A percentile compares a stretch with the other conserved stretches of the same genome.
Evolutionary conservation across 2,888 invertebrate species (phyloP).

Genomic region (Drosophila rubida): DNA sequence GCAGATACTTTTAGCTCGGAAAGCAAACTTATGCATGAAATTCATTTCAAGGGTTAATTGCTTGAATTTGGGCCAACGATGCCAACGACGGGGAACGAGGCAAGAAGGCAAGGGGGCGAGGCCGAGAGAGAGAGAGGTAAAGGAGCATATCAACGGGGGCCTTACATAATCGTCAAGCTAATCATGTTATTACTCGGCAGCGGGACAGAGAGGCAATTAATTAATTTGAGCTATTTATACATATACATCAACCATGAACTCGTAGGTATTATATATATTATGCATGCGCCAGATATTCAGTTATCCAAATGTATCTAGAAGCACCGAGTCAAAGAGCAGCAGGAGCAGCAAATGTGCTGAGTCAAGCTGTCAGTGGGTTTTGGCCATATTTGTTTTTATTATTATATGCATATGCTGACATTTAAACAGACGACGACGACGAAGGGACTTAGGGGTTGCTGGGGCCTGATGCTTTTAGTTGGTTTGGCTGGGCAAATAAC

Average conservation of each 20-base stretch:
- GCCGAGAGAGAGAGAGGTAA: neutral
- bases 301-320: constrained; percentile 59
- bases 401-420: constrained; percentile 79
- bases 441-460: constrained; percentile 25
- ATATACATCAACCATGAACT: constrained; percentile 6
- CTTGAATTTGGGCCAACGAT: constrained; percentile 48
- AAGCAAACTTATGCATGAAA: constrained; percentile 56
- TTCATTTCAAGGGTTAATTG: constrained; percentile 70
- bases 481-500: constrained; percentile 72
- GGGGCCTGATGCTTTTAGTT: constrained; percentile 42
- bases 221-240: constrained; percentile 74
- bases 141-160: constrained; percentile 15
- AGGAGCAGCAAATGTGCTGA: constrained; percentile 63
- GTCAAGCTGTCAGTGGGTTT: constrained; percentile 68
- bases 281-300: constrained; percentile 41
- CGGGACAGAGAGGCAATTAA: constrained; percentile 60
- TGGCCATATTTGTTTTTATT: constrained; percentile 77
- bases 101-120: too few relatives aligned
- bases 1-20: constrained; percentile 56
- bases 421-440: constrained; percentile 53
- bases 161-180: constrained; percentile 48
- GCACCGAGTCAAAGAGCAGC: constrained; percentile 23
- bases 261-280: constrained; percentile 33
- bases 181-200: constrained; percentile 71
- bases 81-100: neutral